Evolutionary conservation across 2,888 invertebrate genomes (phyloP).

Genomic region (Saturnia pavonia): DNA sequence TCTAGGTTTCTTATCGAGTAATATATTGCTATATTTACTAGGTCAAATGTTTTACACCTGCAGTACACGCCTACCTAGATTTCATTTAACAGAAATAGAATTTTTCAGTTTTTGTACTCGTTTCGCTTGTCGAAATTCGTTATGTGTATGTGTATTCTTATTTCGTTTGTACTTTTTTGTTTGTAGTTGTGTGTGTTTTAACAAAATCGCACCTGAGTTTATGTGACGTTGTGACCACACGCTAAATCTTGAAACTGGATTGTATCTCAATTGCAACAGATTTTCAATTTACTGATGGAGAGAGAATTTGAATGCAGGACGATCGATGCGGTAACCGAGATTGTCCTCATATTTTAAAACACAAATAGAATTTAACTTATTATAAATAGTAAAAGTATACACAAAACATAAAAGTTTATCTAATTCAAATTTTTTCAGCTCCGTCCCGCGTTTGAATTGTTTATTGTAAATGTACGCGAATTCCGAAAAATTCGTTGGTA

Average conservation of each 20-base stretch:
- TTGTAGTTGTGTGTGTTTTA: neutral
- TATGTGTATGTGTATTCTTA: neutral
- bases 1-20: conserved; percentile 13
- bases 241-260: neutral
- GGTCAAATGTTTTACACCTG: conserved; percentile 5
- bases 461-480: neutral
- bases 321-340: too few species aligned
- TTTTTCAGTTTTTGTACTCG: neutral
- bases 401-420: too few species aligned
- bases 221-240: neutral
- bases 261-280: neutral
- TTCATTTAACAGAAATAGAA: conserved; percentile 11
- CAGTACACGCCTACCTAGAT: neutral
- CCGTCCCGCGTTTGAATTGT: neutral
- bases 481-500: too few species aligned
- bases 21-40: neutral
- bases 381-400: too few species aligned
- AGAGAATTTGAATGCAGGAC: neutral
- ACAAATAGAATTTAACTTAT: too few species aligned
- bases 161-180: neutral
- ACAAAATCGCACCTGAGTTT: neutral
- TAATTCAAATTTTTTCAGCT: neutral
- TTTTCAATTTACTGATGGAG: neutral
- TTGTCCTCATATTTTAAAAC: too few species aligned
- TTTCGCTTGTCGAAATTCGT: neutral